Base-by-base conservation (phyloP, 1,140 invertebrate species). In the Drosophila biarmipes region DNA sequence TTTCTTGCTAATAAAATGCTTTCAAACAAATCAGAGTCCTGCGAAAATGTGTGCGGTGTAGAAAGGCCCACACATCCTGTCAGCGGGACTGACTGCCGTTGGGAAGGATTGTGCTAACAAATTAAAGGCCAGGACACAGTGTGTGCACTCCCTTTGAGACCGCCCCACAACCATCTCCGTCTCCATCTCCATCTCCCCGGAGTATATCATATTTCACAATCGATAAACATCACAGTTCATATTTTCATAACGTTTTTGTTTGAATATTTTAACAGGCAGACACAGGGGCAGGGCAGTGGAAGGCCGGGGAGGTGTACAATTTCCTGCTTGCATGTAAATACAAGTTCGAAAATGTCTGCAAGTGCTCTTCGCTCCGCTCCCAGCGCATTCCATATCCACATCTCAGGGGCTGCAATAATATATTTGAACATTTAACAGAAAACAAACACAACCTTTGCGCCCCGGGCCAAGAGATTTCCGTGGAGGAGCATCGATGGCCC, bases 191-290 rank as follows among this genome's bases (percentile, higher is more conserved):
- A 29, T 27, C 51, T 55, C 46, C 55, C 57, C 15, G 24, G 48
- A 66, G 59, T 73, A 78, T 78, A 89, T 91, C 78, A 91, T 91
- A 91, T 91, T 91, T 91, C 86, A 91, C 75, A 90, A 90, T 90
- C 90, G 90, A 91, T 91, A 91, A 91, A 79, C 82, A 91, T 91
- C 90, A 74, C 72, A 91, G 86, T 90, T 91, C 78, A 91, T 91
- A 89, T 91, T 91, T 91, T 90, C 79, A 80, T 90, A 87, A 71
- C 71, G 68, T 78, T 84, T 90, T 75, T 87, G 73, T 78, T 84
- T 80, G 75, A 80, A 87, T 78, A 86, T 86, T 85, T 85, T 58
- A 80, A 69, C 80, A 85, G 64, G 81, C 81, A 80, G 77, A 79
- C 76, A 55, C 61, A 57, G 66, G 64, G 81, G 49, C 56, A 64